Evolutionary conservation across 2,797 vertebrate genomes (phyloP).

Genomic region (Oophaga sylvatica): DNA sequence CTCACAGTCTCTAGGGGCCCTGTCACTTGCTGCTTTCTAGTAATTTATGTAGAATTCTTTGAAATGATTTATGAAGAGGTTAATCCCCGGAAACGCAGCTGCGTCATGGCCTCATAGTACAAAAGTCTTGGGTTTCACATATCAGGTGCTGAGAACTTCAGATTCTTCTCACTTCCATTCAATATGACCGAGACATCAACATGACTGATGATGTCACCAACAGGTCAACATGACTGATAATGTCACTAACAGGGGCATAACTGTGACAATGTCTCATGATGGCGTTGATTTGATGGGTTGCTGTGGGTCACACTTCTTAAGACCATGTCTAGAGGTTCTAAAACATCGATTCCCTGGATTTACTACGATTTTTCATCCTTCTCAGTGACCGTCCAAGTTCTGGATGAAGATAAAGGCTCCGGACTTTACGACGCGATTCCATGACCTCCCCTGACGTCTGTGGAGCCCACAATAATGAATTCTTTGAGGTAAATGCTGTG

Average conservation of each 20-base stretch:
- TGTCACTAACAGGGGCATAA: not conserved
- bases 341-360: no score
- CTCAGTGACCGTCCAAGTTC: not conserved
- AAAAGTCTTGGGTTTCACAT: not conserved
- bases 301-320: not conserved
- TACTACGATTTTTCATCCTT: not conserved
- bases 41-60: not conserved
- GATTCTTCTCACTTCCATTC: not conserved
- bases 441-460: not conserved
- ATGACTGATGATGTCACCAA: not conserved
- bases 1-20: not conserved
- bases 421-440: not conserved
- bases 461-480: not conserved
- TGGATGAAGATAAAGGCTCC: not conserved
- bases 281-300: not conserved
- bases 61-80: not conserved
- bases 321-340: not conserved
- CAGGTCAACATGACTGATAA: no score
- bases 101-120: not conserved
- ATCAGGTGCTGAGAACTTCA: not conserved
- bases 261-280: not conserved
- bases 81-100: not conserved
- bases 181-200: not conserved
- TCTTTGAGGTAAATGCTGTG: conserved; percentile 23
- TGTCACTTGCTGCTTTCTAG: not conserved